These are phyloP conservation scores for Palythoa heliodiscus DNA, from an alignment of 92 coral and sea anemone genomes.

Conservation along the genomic window DNA sequence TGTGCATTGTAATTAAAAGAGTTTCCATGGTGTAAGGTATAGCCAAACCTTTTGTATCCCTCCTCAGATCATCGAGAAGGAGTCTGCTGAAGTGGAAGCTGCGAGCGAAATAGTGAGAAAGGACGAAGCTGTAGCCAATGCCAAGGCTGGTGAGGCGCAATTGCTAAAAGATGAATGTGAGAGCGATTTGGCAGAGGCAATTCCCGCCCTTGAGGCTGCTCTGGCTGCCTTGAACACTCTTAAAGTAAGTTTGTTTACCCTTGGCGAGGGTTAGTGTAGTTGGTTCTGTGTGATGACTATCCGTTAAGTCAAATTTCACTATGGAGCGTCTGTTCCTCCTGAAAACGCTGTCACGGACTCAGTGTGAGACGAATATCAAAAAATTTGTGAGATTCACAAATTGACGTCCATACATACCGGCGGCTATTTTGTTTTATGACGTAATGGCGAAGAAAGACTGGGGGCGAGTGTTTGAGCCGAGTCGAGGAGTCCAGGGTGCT, in stretches of 20 bases:
- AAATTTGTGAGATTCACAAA: no score
- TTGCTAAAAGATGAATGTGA: constrained; percentile 97
- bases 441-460: no score
- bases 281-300: no score
- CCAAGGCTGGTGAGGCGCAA: constrained; percentile 96
- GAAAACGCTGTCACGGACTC: no score
- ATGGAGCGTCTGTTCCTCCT: no score
- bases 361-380: no score
- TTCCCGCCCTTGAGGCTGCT: constrained; percentile 99
- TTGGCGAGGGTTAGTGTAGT: no score
- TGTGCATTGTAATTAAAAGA: no score
- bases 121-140: constrained; percentile 97
- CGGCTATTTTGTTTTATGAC: no score
- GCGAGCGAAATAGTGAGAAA: constrained; percentile 95
- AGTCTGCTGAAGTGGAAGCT: constrained; percentile 94
- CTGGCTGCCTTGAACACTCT: constrained; percentile 97
- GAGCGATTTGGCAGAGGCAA: constrained; percentile 95
- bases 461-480: no score
- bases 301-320: no score
- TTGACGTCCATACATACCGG: neutral
- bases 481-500: no score
- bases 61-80: constrained; percentile 91
- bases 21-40: neutral
- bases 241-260: constrained; percentile 61
- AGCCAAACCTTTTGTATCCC: neutral